phyloP scores from a whole-genome alignment of 2,888 invertebrate genomes.

The Salticus scenicus region DNA sequence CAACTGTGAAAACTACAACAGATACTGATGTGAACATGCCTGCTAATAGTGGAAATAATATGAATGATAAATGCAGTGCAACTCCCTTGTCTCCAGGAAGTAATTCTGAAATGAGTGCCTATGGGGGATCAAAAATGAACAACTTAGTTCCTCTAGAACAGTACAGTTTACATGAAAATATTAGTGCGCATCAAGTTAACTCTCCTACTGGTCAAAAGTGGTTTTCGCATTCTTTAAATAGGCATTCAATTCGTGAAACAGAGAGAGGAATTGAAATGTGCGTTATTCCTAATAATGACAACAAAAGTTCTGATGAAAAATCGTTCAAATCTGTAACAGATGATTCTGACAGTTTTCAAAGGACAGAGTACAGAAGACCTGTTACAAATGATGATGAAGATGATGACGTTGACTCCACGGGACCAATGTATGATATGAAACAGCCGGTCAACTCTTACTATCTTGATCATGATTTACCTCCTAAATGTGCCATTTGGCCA shows the following conservation, averaged over 20 bases:
- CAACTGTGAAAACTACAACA: constrained; percentile 41
- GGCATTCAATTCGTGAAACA: constrained; percentile 59
- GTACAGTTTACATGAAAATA: constrained; percentile 59
- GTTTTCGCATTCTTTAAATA: constrained; percentile 51
- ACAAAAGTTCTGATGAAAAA: constrained; percentile 24
- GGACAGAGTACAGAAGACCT: constrained; percentile 43
- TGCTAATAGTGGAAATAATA: constrained; percentile 28
- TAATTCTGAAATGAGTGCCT: constrained; percentile 58
- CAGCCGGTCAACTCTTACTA: constrained; percentile 59
- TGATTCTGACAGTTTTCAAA: constrained; percentile 32
- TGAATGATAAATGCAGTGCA: constrained; percentile 48
- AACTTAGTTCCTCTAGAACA: constrained; percentile 59
- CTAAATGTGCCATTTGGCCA: constrained; percentile 64
- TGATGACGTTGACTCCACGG: constrained; percentile 49
- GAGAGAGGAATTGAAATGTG: constrained; percentile 65
- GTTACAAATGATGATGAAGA: constrained; percentile 57
- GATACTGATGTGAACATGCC: constrained; percentile 41
- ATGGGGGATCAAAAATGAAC: constrained; percentile 55
- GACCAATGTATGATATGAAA: constrained; percentile 61
- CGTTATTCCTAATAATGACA: constrained; percentile 45
- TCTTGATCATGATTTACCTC: constrained; percentile 58
- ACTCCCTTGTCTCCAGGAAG: constrained; percentile 60
- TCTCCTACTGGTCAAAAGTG: constrained; percentile 56
- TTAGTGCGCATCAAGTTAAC: constrained; percentile 26
- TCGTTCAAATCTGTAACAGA: constrained; percentile 37